Conservation (phyloP, 2,888 invertebrate genomes). For the Macrophya annulata region DNA sequence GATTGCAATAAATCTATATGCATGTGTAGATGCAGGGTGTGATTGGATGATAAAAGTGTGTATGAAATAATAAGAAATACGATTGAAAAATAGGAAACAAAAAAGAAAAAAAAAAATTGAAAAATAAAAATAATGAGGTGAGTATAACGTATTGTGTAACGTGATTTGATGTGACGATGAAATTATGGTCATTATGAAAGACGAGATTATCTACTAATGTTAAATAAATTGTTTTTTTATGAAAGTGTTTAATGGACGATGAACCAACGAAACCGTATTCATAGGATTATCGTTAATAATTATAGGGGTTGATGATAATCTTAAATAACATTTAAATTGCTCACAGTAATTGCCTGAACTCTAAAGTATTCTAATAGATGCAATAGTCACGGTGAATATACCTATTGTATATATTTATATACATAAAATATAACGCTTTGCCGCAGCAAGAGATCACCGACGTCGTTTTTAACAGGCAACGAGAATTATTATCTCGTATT, state of each 20-base stretch:
- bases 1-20: slow-evolving; percentile 44
- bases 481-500: not conserved
- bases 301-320: slow-evolving; percentile 6
- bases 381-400: slow-evolving; percentile 48
- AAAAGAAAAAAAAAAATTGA: no score
- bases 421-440: slow-evolving; percentile 18
- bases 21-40: slow-evolving; percentile 6
- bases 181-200: not conserved
- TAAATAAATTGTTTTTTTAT: slow-evolving; percentile 12
- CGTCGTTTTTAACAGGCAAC: slow-evolving; percentile 51
- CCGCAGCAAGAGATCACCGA: slow-evolving; percentile 62
- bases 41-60: not conserved
- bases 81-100: not conserved
- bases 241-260: slow-evolving; percentile 16
- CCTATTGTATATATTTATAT: not conserved
- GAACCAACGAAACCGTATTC: not conserved
- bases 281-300: slow-evolving; percentile 16
- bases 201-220: slow-evolving; percentile 21
- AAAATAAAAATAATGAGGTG: not conserved
- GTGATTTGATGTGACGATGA: not conserved
- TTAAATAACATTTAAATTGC: slow-evolving; percentile 23
- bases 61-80: slow-evolving; percentile 1
- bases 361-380: slow-evolving; percentile 42
- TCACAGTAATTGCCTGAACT: slow-evolving; percentile 28
- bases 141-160: not conserved